Conservation (phyloP, 2,888 invertebrate genomes). For the Polymixis flavicincta region DNA sequence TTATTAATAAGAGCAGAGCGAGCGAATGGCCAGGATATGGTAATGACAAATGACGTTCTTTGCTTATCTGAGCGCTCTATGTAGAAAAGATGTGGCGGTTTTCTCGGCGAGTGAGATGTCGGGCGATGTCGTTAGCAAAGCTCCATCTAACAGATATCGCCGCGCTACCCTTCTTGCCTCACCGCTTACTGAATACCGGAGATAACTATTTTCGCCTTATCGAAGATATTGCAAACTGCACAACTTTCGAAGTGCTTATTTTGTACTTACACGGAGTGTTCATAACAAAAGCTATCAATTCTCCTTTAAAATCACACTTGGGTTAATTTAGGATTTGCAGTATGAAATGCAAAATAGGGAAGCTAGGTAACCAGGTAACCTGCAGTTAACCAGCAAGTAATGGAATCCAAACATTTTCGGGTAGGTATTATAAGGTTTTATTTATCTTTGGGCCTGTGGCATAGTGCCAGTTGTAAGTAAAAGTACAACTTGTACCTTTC, state of each 20-base stretch:
- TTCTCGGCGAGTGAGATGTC: constrained; percentile 79
- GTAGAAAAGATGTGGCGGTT: constrained; percentile 80
- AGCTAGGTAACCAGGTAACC: not conserved
- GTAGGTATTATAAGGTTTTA: constrained; percentile 9
- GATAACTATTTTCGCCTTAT: constrained; percentile 78
- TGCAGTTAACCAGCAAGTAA: not conserved
- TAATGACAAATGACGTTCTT: constrained; percentile 83
- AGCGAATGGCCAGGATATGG: constrained; percentile 75
- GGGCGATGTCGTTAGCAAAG: constrained; percentile 77
- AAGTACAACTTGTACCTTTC: constrained; percentile 69
- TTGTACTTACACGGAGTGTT: constrained; percentile 53
- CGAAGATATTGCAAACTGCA: constrained; percentile 70
- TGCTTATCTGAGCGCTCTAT: constrained; percentile 78
- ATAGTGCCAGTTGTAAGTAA: constrained; percentile 75
- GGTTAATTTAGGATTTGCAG: not conserved
- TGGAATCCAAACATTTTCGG: not conserved
- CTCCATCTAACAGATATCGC: constrained; percentile 79
- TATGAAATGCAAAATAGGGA: constrained; percentile 5
- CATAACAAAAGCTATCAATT: constrained; percentile 42
- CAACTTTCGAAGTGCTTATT: constrained; percentile 64
- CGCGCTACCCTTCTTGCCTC: constrained; percentile 70
- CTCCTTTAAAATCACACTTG: constrained; percentile 12
- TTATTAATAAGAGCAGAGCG: constrained; percentile 61
- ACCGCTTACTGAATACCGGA: constrained; percentile 69
- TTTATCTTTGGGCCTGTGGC: constrained; percentile 65